These are phyloP conservation scores for Narcine bancroftii DNA, from an alignment of 2,113 vertebrate genomes.

Conservation along the genomic window DNA sequence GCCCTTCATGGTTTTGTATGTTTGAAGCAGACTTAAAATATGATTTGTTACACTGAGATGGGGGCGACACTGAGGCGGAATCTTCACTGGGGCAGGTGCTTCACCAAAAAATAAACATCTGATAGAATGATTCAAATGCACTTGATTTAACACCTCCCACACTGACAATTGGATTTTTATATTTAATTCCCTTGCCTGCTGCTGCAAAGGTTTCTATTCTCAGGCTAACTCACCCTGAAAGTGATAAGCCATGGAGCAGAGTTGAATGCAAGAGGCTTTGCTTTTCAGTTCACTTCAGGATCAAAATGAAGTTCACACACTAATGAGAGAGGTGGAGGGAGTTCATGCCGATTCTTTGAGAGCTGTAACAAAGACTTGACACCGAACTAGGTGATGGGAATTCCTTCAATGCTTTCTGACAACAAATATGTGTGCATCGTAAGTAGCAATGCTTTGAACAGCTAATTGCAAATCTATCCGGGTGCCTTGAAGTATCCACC, in stretches of 20 bases:
- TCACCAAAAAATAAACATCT: no score
- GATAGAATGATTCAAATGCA: slow-evolving; percentile 11
- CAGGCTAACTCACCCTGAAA: background rate
- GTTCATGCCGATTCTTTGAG: background rate
- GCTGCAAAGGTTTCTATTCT: slow-evolving; percentile 16
- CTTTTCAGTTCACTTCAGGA: background rate
- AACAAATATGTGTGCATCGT: background rate
- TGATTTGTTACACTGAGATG: no score
- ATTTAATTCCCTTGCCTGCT: background rate
- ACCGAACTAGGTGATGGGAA: background rate
- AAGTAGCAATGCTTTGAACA: background rate
- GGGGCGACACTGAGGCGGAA: no score
- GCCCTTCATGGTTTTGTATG: no score
- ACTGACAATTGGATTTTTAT: background rate
- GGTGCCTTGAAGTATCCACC: slow-evolving; percentile 1
- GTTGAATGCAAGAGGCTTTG: background rate
- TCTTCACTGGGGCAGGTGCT: no score
- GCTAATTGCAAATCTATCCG: background rate
- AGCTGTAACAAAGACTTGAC: background rate
- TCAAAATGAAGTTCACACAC: background rate
- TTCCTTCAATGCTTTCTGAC: background rate
- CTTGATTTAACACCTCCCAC: background rate
- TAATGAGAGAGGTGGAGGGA: background rate
- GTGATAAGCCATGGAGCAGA: background rate
- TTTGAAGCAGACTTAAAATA: no score